Evolutionary conservation across 2,888 invertebrate species (phyloP).

Genomic region (Falcaria lacertinaria): DNA sequence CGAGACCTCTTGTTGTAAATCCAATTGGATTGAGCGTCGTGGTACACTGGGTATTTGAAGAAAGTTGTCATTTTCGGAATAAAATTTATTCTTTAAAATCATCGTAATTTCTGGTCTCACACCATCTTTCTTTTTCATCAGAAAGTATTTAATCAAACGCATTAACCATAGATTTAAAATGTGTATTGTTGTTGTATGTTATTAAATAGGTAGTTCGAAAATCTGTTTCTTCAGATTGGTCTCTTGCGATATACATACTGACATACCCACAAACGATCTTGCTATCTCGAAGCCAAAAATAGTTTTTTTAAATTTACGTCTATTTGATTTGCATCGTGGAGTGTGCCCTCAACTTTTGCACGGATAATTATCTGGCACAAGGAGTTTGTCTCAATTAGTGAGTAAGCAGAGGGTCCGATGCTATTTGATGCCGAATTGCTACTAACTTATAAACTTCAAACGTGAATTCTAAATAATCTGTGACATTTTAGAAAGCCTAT

Average conservation of each 20-base stretch:
- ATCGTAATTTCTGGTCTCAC: no score
- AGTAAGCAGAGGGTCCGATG: conserved; percentile 18
- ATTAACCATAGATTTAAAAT: no score
- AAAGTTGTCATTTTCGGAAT: no score
- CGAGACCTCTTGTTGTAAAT: conserved; percentile 45
- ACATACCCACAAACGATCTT: no score
- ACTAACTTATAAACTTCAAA: conserved; percentile 18
- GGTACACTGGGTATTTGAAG: conserved; percentile 20
- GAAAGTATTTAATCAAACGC: no score
- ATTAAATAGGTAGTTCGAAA: no score
- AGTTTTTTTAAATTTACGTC: neutral
- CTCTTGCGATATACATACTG: no score
- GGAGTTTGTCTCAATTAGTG: conserved; percentile 25
- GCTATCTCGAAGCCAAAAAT: no score
- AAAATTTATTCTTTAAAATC: no score
- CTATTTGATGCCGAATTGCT: conserved; percentile 24
- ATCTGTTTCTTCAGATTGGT: no score
- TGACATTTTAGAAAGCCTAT: conserved; percentile 1
- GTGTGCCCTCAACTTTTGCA: conserved; percentile 13
- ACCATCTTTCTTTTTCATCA: no score
- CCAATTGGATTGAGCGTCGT: conserved; percentile 45
- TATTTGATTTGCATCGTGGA: conserved; percentile 1
- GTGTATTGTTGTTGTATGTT: no score
- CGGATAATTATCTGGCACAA: conserved; percentile 28
- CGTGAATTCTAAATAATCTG: conserved; percentile 7